Evolutionary conservation across 2,888 invertebrate species (phyloP).

Genomic region (Hirtodrosophila histrioides): DNA sequence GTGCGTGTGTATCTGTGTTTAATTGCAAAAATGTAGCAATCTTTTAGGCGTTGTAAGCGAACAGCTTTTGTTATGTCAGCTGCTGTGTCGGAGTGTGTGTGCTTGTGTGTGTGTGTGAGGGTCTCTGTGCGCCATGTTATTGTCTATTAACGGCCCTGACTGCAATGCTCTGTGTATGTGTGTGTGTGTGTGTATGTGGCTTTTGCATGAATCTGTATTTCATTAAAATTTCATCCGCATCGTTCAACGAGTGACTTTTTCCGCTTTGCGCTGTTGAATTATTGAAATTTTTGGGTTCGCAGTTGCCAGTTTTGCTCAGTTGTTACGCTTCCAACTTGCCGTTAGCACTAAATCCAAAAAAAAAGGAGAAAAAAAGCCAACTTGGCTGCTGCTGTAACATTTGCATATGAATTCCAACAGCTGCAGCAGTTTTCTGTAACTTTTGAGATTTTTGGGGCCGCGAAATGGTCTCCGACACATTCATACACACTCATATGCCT

Average conservation of each 20-base stretch:
- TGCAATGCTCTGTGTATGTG: slow-evolving; percentile 30
- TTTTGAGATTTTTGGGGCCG: slow-evolving; percentile 49
- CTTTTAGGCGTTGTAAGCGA: slow-evolving; percentile 67
- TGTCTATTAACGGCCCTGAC: slow-evolving; percentile 69
- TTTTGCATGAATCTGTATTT: slow-evolving; percentile 75
- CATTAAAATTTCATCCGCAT: slow-evolving; percentile 81
- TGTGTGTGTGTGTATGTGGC: slow-evolving; percentile 42
- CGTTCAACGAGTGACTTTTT: slow-evolving; percentile 80
- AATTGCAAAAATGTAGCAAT: slow-evolving; percentile 78
- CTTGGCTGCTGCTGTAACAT: slow-evolving; percentile 37
- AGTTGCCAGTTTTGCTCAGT: slow-evolving; percentile 59
- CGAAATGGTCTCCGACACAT: slow-evolving; percentile 45
- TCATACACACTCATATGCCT: slow-evolving; percentile 16
- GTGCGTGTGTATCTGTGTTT: slow-evolving; percentile 50
- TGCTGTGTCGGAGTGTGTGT: slow-evolving; percentile 19
- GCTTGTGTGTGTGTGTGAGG: slow-evolving; percentile 11
- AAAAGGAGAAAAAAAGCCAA: slow-evolving; percentile 1
- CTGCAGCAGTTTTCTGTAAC: slow-evolving; percentile 51
- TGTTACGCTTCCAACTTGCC: slow-evolving; percentile 35
- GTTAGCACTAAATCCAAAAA: slow-evolving; percentile 23
- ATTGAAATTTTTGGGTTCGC: slow-evolving; percentile 73
- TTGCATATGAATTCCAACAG: slow-evolving; percentile 68
- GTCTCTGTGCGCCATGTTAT: slow-evolving; percentile 63
- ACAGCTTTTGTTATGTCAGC: slow-evolving; percentile 68
- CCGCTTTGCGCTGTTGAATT: slow-evolving; percentile 79